Percentiles rank a stretch among this genome's conserved stretches.
Conservation (phyloP, 2,113 vertebrate species). For the Loxodonta africana region DNA sequence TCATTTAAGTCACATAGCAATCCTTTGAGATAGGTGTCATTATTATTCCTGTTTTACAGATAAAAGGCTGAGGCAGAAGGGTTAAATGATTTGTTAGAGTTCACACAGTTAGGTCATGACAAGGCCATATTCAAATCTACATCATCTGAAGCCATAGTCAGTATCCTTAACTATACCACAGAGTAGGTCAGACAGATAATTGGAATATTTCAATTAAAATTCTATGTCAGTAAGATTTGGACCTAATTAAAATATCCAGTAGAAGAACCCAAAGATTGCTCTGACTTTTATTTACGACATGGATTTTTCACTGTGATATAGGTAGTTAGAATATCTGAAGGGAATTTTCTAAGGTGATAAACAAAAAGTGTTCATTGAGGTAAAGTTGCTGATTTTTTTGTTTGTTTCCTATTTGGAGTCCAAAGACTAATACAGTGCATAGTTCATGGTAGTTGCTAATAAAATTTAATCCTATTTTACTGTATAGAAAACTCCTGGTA, state of each 20-base stretch:
- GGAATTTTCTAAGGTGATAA: neutral
- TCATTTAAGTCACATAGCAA: neutral
- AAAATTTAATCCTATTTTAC: neutral
- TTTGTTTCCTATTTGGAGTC: neutral
- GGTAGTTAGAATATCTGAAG: neutral
- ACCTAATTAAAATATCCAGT: neutral
- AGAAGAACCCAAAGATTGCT: neutral
- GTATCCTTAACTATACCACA: neutral
- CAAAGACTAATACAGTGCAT: neutral
- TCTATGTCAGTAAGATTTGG: neutral
- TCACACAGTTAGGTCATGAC: neutral
- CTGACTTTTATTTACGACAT: neutral
- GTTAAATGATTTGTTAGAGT: slow-evolving; percentile 6
- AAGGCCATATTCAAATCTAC: slow-evolving; percentile 2
- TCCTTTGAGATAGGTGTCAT: neutral
- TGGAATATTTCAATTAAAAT: slow-evolving; percentile 7
- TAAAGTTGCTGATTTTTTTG: neutral
- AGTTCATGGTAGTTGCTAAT: neutral
- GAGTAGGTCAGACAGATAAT: neutral
- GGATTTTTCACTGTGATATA: neutral
- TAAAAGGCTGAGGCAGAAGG: neutral
- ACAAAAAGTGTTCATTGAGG: neutral
- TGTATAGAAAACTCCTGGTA: too few relatives aligned
- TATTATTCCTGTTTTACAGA: neutral
- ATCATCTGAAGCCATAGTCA: neutral